Conservation (phyloP, 2,797 vertebrate species). For the Spea hammondii region DNA sequence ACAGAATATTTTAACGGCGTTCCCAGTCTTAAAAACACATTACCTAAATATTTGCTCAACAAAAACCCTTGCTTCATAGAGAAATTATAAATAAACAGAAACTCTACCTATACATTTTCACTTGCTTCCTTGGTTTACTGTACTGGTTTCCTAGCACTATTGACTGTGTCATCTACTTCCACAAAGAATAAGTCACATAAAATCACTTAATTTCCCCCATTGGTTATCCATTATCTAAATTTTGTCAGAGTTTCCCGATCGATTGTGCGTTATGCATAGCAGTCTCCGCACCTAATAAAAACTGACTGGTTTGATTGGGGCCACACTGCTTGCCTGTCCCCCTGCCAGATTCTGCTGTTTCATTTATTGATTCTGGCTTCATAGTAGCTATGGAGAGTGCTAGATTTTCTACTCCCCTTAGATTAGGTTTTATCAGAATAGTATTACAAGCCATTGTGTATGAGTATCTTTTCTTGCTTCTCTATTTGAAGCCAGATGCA, state of each 20-base stretch:
- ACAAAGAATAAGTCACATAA: constrained; percentile 48
- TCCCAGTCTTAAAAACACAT: too few species aligned
- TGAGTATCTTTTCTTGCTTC: not conserved
- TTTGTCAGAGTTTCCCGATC: constrained; percentile 53
- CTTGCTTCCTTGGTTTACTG: not conserved
- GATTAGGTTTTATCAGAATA: constrained; percentile 49
- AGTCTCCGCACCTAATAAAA: constrained; percentile 57
- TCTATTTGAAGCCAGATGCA: not conserved
- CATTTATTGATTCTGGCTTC: constrained; percentile 59
- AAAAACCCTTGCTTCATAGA: too few species aligned
- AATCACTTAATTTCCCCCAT: constrained; percentile 52
- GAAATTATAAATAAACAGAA: too few species aligned
- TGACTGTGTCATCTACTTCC: constrained; percentile 42
- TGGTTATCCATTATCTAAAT: constrained; percentile 55
- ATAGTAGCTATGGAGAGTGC: constrained; percentile 52
- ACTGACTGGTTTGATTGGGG: constrained; percentile 49
- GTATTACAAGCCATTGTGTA: constrained; percentile 9
- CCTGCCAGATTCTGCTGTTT: constrained; percentile 51
- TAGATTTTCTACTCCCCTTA: constrained; percentile 56
- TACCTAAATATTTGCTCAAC: too few species aligned
- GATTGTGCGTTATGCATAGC: constrained; percentile 46
- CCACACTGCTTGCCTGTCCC: constrained; percentile 46
- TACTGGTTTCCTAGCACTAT: constrained; percentile 40
- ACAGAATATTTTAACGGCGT: too few species aligned
- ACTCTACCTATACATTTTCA: not conserved